Base-by-base conservation (phyloP, 2,888 invertebrate genomes). In the Latrodectus elegans region DNA sequence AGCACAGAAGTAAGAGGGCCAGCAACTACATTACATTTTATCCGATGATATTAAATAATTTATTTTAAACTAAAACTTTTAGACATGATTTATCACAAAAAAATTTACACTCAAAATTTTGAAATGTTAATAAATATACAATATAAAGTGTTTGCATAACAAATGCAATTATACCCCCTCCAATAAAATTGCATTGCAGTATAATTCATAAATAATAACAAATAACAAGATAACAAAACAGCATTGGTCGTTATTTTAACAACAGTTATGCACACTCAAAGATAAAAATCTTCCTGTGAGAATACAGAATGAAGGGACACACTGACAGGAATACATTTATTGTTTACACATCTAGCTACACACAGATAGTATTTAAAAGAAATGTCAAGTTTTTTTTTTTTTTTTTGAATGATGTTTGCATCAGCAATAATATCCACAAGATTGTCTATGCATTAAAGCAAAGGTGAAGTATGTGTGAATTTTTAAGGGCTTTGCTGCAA, bases 401-500 rank as follows among this genome's bases (percentile, higher is more conserved):
- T 22, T 60, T 38, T 12, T 15, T 60, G 60, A 64, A 38, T 38
- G 67, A 78, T 75, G 60, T 51, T 52, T 79, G 79, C 79, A 79
- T 53, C 53, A 10, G 55, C 22, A 73, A 73, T 52, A 84, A 65
- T 64, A 72, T 85, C 75, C 85, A 79, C 85, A 64, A 80, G 85
- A 85, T 85, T 85, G 85, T 85, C 85, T 85, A 80, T 85, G 85
- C 85, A 80, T 65, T 82, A 74, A 74, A 79, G 64, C 79, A 68
- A 49, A 64, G 11, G 53, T 38, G 38, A 38, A 38, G 38, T 38
- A 38, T 38, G 38, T 38, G 38, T 38, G 38, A 38, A 38, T 38
- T 38, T 38, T 38, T 38, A 38, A 38, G 38, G 38, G 17, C 8
- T 49, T 51, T 22, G 55, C 65, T 38, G 51, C 52, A 65, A n/a